phyloP scores from a whole-genome alignment of 2,888 invertebrate genomes.

The Drosophila prolongata region DNA sequence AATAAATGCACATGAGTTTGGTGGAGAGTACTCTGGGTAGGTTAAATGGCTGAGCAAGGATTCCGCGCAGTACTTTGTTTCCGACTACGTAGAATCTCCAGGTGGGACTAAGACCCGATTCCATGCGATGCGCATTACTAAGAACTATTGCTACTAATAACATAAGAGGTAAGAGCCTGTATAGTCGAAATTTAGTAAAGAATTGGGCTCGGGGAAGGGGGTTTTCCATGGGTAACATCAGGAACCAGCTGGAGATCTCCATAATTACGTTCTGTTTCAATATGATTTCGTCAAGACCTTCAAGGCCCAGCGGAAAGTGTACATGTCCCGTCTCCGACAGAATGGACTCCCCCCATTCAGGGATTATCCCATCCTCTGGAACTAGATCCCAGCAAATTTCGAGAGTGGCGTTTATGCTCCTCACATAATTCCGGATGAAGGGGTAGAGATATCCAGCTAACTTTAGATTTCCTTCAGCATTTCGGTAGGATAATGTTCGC shows the following conservation, averaged over 20 bases:
- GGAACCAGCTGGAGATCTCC: constrained; percentile 52
- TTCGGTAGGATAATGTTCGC: constrained; percentile 51
- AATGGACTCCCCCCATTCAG: neutral
- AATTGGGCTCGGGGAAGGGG: constrained; percentile 11
- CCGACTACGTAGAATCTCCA: constrained; percentile 23
- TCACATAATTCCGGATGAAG: constrained; percentile 56
- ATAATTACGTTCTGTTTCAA: constrained; percentile 29
- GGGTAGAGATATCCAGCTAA: constrained; percentile 58
- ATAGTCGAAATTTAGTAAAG: neutral
- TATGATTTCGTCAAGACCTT: neutral
- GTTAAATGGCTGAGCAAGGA: constrained; percentile 62
- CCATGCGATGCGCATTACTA: constrained; percentile 36
- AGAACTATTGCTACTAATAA: constrained; percentile 24
- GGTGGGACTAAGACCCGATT: constrained; percentile 9
- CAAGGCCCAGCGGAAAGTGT: constrained; percentile 48
- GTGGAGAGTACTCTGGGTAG: constrained; percentile 35
- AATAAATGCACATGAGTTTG: constrained; percentile 49
- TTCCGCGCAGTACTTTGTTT: constrained; percentile 63
- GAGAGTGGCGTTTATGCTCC: constrained; percentile 58
- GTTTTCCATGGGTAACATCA: constrained; percentile 68
- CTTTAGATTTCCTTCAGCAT: constrained; percentile 30
- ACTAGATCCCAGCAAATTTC: constrained; percentile 33
- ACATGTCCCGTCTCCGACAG: constrained; percentile 7
- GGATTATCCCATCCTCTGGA: neutral
- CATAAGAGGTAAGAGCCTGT: neutral